These are phyloP conservation scores for Ginglymostoma cirratum DNA, from an alignment of 2,113 vertebrate species.

Conservation along the genomic window DNA sequence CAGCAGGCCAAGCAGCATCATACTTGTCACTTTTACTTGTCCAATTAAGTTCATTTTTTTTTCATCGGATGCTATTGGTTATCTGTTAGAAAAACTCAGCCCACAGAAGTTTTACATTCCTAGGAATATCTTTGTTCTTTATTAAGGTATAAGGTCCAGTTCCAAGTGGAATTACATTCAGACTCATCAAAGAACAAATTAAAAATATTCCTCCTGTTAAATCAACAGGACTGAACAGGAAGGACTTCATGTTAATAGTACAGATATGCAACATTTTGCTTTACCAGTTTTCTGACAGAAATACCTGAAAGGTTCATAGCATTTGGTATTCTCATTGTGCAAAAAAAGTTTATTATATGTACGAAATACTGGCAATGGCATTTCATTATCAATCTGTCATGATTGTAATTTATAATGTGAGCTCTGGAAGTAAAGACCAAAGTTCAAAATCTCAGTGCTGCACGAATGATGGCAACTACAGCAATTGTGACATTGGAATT, in stretches of 20 bases:
- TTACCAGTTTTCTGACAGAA: background rate
- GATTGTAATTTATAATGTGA: background rate
- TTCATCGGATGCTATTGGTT: background rate
- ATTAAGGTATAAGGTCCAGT: background rate
- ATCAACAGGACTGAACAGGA: background rate
- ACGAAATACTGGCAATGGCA: background rate
- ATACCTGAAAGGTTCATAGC: background rate
- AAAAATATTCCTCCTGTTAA: background rate
- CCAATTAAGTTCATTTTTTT: no score
- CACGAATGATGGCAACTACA: background rate
- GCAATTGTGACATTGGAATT: background rate
- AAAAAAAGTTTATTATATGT: background rate
- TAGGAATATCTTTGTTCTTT: background rate
- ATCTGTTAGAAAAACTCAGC: background rate
- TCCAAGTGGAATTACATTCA: background rate
- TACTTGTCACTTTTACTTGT: background rate
- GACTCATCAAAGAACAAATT: background rate
- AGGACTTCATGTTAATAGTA: background rate
- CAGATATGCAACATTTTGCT: background rate
- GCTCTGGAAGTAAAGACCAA: background rate
- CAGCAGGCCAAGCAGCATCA: no score
- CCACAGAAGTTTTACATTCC: background rate
- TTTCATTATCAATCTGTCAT: constrained; percentile 7
- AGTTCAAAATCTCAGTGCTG: background rate
- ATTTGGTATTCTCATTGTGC: background rate